phyloP scores from a whole-genome alignment of 2,888 invertebrate genomes.

The Mayetiola destructor region DNA sequence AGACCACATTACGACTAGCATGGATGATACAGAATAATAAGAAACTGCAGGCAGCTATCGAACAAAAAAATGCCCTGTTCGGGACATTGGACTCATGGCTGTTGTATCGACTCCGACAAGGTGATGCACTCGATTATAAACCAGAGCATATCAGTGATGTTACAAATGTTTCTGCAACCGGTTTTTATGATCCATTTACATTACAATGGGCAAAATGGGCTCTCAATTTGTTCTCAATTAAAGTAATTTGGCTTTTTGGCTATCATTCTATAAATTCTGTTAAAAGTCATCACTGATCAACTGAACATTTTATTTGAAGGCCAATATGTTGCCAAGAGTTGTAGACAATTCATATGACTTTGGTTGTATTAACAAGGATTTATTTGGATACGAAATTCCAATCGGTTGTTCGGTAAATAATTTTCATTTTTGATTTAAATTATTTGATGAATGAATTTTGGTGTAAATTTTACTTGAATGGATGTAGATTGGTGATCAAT shows the following conservation, averaged over 20 bases:
- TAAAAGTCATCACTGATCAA: conserved; percentile 15
- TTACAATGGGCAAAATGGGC: conserved; percentile 70
- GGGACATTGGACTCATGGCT: conserved; percentile 92
- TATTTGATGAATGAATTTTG: not conserved
- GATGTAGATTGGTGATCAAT: conserved; percentile 46
- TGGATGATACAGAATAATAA: conserved; percentile 65
- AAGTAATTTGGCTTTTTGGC: conserved; percentile 21
- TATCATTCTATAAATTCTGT: not conserved
- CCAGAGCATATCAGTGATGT: conserved; percentile 64
- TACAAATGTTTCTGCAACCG: conserved; percentile 83
- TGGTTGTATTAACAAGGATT: conserved; percentile 45
- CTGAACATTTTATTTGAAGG: conserved; percentile 35
- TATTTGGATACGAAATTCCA: conserved; percentile 65
- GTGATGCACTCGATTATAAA: conserved; percentile 23
- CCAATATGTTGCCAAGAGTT: conserved; percentile 60
- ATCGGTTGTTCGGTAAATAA: conserved; percentile 58
- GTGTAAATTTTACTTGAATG: not conserved
- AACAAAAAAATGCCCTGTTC: conserved; percentile 53
- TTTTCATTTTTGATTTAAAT: conserved; percentile 18
- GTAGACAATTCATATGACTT: conserved; percentile 65
- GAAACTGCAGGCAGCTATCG: conserved; percentile 48
- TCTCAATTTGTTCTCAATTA: conserved; percentile 52
- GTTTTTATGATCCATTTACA: conserved; percentile 84
- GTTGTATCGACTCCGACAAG: conserved; percentile 56
- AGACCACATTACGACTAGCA: conserved; percentile 62